Percentiles rank a stretch among this genome's conserved stretches.
These are phyloP conservation scores for Reticulitermes lucifugus DNA, from an alignment of 2,888 invertebrate genomes.

Conservation along the genomic window DNA sequence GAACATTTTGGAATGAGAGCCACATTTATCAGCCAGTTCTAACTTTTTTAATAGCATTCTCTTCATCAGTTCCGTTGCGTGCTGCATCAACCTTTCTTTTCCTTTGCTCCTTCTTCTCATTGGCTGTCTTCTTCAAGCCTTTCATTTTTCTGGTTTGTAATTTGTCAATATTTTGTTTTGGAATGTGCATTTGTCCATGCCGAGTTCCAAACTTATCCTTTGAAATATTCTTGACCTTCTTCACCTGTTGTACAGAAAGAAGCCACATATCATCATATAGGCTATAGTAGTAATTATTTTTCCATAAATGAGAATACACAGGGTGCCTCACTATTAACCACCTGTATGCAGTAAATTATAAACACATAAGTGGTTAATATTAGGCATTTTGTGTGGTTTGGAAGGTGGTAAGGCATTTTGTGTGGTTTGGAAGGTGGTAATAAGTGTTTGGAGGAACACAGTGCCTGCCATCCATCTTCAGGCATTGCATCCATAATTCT, in stretches of 20 bases:
- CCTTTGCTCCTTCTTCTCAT: constrained; percentile 49
- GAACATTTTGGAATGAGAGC: no score
- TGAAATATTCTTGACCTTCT: constrained; percentile 92
- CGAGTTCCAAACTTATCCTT: constrained; percentile 89
- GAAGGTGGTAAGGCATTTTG: no score
- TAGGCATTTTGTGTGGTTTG: no score
- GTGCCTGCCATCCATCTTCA: no score
- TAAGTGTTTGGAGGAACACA: no score
- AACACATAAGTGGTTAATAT: no score
- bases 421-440: no score
- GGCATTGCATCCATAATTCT: no score
- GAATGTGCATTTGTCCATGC: constrained; percentile 93
- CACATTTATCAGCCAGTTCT: neutral
- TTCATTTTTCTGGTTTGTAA: constrained; percentile 94
- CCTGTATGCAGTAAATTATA: no score
- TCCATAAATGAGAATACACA: no score
- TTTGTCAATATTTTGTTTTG: constrained; percentile 85
- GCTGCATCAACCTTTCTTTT: neutral
- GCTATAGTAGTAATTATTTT: no score
- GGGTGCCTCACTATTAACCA: no score
- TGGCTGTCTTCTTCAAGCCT: constrained; percentile 64
- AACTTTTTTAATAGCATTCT: neutral
- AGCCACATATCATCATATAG: neutral
- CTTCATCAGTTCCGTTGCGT: neutral
- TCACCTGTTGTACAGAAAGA: constrained; percentile 65